Evolutionary conservation across 2,888 invertebrate species (phyloP), one percentile per base, ranked within the genome.

Genomic region (Calliphora vomitoria): DNA sequence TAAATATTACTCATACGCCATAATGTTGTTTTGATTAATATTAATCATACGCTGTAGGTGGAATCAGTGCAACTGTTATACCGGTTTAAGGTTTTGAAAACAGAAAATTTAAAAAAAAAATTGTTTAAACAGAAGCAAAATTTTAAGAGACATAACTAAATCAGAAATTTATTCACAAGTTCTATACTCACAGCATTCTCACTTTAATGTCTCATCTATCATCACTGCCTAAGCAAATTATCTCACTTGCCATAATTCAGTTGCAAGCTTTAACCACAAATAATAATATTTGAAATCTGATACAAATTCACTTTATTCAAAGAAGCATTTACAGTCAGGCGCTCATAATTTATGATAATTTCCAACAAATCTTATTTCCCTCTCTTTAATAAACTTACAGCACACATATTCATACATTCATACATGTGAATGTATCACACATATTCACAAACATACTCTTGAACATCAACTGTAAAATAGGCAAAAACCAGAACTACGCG

Each of bases 271-370:
- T 44, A 83, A 72, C 78, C 78, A 55, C 55, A 78, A 83, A 78
- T 83, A 83, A 78, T 83, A 62, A 47, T 6, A 78, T 78, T 72
- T 71, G 71, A 20, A 71, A 83, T 71, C 25, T 41, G 78, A 78
- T 78, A 71, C 71, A 64, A 78, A 71, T 72, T 78, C n/a, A 71
- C 62, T 71, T 76, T 13, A 53, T 31, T 69, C 50, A 20, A 50
- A 50, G 25, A 47, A 44, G 15, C 74, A 71, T 62, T 64, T 75
- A 25, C 74, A 62, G 18, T 74, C 78, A 84, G 69, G 81, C 81
- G 76, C 18, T 85, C 85, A 79, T 85, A 82, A 85, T 78, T 75
- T 78, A 82, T 82, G 79, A 88, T 86, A 79, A 88, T 79, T 82
- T 79, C 41, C 55, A 75, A 25, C 58, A 82, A 85, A 79, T 82